Percentiles rank a stretch among this genome's conserved stretches.
phyloP scores from a whole-genome alignment of 2,888 invertebrate genomes.

The Pelosia muscerda region DNA sequence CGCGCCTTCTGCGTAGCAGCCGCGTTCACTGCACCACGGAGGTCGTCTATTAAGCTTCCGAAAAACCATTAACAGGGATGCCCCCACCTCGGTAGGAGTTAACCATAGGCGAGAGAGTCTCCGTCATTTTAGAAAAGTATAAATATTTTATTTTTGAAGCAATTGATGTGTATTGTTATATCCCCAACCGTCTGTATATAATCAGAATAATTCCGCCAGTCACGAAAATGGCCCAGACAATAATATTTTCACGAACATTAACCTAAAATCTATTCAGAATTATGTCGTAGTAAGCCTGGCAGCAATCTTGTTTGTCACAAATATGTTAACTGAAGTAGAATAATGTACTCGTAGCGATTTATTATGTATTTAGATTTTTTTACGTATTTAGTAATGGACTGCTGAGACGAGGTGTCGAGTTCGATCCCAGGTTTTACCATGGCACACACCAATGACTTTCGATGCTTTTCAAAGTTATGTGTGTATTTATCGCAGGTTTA shows the following conservation, averaged over 20 bases:
- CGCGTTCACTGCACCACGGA: too few species aligned
- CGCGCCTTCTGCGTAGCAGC: too few species aligned
- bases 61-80: too few species aligned
- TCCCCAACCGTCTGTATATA: neutral
- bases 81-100: too few species aligned
- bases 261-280: constrained; percentile 1
- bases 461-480: too few species aligned
- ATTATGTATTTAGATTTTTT: neutral
- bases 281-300: neutral
- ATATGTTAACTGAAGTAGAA: constrained; percentile 4
- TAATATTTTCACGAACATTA: neutral
- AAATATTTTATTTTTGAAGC: neutral
- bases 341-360: neutral
- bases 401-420: too few species aligned
- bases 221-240: neutral
- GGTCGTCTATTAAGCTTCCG: too few species aligned
- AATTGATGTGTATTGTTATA: neutral
- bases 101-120: too few species aligned
- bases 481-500: too few species aligned
- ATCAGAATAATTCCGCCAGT: neutral
- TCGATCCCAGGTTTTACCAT: too few species aligned
- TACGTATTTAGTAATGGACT: too few species aligned
- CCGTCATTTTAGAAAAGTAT: neutral
- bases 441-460: too few species aligned
- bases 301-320: neutral